Conservation (phyloP, 2,797 vertebrate species). For the Lophotriccus pileatus region DNA sequence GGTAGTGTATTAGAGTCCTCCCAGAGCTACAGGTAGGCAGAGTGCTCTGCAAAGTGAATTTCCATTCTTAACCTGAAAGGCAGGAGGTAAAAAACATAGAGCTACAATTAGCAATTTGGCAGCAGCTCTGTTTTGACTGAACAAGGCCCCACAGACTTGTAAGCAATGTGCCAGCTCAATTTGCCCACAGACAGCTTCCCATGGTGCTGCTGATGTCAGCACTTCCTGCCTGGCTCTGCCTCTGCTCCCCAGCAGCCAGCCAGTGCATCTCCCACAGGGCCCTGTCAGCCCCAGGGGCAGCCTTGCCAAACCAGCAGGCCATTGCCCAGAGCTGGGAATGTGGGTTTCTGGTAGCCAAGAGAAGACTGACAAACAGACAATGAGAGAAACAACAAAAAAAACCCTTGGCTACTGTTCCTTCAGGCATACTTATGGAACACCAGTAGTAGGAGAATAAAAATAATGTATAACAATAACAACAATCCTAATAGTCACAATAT, state of each 20-base stretch:
- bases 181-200: neutral
- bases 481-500: neutral
- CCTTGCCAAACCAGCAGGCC: neutral
- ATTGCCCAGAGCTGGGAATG: neutral
- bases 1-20: neutral
- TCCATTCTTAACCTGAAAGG: neutral
- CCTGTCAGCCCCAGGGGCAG: neutral
- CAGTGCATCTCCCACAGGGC: neutral
- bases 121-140: slow-evolving; percentile 4
- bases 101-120: neutral
- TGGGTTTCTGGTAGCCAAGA: neutral
- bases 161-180: neutral
- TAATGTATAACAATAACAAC: neutral
- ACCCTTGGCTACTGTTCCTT: neutral
- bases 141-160: neutral
- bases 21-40: neutral
- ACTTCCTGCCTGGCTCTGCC: neutral
- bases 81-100: neutral
- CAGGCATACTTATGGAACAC: neutral
- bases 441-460: neutral
- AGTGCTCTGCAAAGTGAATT: neutral
- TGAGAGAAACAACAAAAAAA: neutral
- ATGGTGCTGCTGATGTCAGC: neutral
- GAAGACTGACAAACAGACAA: neutral
- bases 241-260: neutral